These are phyloP conservation scores for Mercenaria mercenaria DNA, from an alignment of 1,140 invertebrate genomes.

Conservation along the genomic window DNA sequence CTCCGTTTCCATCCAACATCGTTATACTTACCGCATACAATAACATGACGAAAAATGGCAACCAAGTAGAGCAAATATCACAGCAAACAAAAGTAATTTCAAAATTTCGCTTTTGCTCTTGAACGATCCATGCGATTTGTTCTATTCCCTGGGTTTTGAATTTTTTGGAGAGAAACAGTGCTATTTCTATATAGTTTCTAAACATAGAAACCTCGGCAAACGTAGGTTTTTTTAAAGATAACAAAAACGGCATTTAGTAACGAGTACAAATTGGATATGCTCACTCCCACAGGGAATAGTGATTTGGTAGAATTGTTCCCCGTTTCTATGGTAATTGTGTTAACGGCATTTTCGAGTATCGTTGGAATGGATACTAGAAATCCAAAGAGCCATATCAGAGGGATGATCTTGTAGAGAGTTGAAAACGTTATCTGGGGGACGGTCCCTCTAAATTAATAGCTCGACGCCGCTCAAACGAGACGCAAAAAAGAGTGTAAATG, in stretches of 20 bases:
- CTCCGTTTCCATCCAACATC: no score
- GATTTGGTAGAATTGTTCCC: constrained; percentile 24
- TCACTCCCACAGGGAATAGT: constrained; percentile 45
- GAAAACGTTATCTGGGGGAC: constrained; percentile 20
- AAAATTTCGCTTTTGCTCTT: constrained; percentile 65
- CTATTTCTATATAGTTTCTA: constrained; percentile 65
- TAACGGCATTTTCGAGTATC: constrained; percentile 66
- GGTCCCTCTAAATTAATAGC: constrained; percentile 61
- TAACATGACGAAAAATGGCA: constrained; percentile 74
- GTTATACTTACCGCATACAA: constrained; percentile 68
- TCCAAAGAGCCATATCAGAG: constrained; percentile 65
- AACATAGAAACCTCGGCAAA: constrained; percentile 69
- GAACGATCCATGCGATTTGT: constrained; percentile 1
- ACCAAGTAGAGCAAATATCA: constrained; percentile 75
- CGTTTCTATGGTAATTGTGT: not conserved
- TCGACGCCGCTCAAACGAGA: constrained; percentile 72
- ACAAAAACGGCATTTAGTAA: constrained; percentile 64
- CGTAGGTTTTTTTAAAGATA: constrained; percentile 64
- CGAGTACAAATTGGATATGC: constrained; percentile 41
- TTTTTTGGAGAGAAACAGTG: constrained; percentile 65
- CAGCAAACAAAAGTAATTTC: constrained; percentile 75
- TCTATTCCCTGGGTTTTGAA: not conserved
- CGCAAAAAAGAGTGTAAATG: constrained; percentile 77
- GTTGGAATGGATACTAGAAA: constrained; percentile 68
- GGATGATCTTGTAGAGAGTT: constrained; percentile 37